These are phyloP conservation scores for Nymphalis io DNA, from an alignment of 1,140 invertebrate species.

Conservation along the genomic window DNA sequence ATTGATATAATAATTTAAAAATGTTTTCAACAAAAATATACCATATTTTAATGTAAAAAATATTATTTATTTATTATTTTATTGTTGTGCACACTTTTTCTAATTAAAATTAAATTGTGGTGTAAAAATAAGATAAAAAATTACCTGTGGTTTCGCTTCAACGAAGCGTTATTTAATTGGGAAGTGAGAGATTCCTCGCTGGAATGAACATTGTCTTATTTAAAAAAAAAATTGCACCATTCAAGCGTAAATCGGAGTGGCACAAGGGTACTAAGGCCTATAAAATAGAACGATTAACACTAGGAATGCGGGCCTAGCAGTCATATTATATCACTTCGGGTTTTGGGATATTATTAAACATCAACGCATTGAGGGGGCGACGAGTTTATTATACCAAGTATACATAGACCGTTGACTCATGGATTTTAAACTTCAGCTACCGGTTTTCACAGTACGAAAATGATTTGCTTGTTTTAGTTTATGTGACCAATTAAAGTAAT, in stretches of 20 bases:
- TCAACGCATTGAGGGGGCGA: slow-evolving; percentile 35
- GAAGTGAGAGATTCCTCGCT: slow-evolving; percentile 4
- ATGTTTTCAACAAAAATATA: too few relatives aligned
- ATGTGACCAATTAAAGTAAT: slow-evolving; percentile 2
- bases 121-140: not conserved
- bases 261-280: slow-evolving; percentile 22
- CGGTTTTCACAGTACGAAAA: slow-evolving; percentile 10
- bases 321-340: slow-evolving; percentile 39
- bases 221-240: slow-evolving; percentile 18
- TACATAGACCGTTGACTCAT: slow-evolving; percentile 44
- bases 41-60: too few relatives aligned
- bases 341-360: slow-evolving; percentile 28
- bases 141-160: not conserved
- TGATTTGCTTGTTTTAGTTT: not conserved
- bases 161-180: slow-evolving; percentile 9
- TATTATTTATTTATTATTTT: too few relatives aligned
- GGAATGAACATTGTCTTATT: slow-evolving; percentile 9
- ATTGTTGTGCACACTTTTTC: not conserved
- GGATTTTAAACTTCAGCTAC: slow-evolving; percentile 14
- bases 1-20: not conserved
- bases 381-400: slow-evolving; percentile 33
- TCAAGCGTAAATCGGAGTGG: slow-evolving; percentile 17
- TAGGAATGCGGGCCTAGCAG: slow-evolving; percentile 30
- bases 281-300: slow-evolving; percentile 23
- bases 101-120: not conserved